Base-by-base conservation (phyloP, 2,888 invertebrate species). In the Pachymerium ferrugineum region DNA sequence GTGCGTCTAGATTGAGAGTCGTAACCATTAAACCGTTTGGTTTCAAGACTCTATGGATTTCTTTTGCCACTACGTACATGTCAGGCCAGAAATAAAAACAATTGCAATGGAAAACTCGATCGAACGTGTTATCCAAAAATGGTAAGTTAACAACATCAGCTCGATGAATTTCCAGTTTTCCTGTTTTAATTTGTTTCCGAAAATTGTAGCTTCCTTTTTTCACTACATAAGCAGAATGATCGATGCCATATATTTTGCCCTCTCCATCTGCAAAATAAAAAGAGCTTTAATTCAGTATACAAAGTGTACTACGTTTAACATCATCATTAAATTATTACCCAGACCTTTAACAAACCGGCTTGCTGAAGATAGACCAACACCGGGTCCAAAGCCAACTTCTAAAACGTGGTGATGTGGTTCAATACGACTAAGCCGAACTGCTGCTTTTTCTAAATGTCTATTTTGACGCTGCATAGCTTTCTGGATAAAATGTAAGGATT, bases 41-140 rank as follows among this genome's bases (percentile, higher is more conserved):
- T 62, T 67, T 73, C 62, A 73, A 62, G 1, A 73, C 73, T 16
- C 73, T 8, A 16, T 62, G 33, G n/a, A 73, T 54, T 30, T 73
- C 73, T 22, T 73, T 73, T n/a, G 38, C 73, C 1, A 22, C 54
- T 14, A 54, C 62, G 14, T 22, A 12, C 19, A 67, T 3, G 19
- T 73, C 67, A 14, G 73, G 30, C 73, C 73, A 73, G 62, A 73
- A 73, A 22, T 73, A 73, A 33, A 62, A 73, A 31, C 73, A 73
- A n/a, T 73, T 73, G 28, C 73, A 73, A 19, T 73, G 73, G 30
- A 73, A 73, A 3, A 73, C 33, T 8, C 73, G 30, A 31, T 73
- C 73, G 31, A 73, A 73, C 6, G 54, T 25, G n/a, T 67, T 25
- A 67, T 73, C 73, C 19, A 54, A 3, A 33, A 62, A 73, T 14